These are phyloP conservation scores for Iselma pallidipennis DNA, from an alignment of 2,888 invertebrate species.

Conservation along the genomic window DNA sequence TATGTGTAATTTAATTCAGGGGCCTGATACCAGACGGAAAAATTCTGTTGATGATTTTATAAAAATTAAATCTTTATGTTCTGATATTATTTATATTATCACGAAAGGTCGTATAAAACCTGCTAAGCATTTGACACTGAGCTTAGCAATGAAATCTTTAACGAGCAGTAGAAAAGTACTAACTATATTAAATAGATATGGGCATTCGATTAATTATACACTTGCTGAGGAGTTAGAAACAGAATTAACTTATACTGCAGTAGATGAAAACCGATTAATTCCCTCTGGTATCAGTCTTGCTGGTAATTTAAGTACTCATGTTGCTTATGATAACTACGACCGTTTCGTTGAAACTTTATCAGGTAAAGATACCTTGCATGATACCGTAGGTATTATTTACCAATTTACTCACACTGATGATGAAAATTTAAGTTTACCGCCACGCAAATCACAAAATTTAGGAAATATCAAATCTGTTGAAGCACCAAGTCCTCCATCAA, in stretches of 20 bases:
- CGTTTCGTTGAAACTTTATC: conserved; percentile 37
- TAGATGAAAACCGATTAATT: conserved; percentile 30
- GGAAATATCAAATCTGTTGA: conserved; percentile 37
- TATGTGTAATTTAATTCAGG: no score
- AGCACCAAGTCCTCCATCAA: no score
- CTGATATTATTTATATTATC: conserved; percentile 38
- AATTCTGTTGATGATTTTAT: no score
- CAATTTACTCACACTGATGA: conserved; percentile 37
- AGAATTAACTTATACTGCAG: conserved; percentile 32
- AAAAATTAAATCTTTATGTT: conserved; percentile 34
- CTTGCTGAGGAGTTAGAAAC: conserved; percentile 44
- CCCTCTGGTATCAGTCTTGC: conserved; percentile 35
- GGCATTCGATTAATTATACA: conserved; percentile 40
- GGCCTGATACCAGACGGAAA: no score
- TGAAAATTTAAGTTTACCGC: no score
- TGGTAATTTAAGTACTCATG: conserved; percentile 34
- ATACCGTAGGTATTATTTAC: no score
- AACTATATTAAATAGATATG: conserved; percentile 41
- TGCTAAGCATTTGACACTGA: conserved; percentile 39
- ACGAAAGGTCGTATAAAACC: conserved; percentile 35
- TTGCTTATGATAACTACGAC: conserved; percentile 43
- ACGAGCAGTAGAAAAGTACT: conserved; percentile 37
- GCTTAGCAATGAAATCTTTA: conserved; percentile 38
- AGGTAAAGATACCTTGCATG: no score
- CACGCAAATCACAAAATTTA: conserved; percentile 38